Percentiles rank a stretch among this genome's conserved stretches.
These are phyloP conservation scores for Dermolepida albohirtum DNA, from an alignment of 2,888 invertebrate genomes.

Conservation along the genomic window DNA sequence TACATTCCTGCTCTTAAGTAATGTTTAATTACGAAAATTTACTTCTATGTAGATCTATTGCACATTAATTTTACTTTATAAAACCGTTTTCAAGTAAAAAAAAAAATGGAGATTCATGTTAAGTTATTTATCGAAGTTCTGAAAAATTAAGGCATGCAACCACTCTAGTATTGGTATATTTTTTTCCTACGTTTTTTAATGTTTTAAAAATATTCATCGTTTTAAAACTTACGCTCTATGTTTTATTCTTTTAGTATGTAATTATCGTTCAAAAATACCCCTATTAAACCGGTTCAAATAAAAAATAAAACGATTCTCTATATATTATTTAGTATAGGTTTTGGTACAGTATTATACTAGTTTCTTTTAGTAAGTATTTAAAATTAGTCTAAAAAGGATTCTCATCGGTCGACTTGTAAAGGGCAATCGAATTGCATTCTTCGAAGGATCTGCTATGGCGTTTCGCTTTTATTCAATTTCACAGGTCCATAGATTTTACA, in stretches of 20 bases:
- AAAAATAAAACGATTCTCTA: slow-evolving; percentile 59
- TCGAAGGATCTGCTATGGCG: no score
- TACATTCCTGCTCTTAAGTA: no score
- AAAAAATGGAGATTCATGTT: no score
- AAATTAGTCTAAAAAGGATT: slow-evolving; percentile 51
- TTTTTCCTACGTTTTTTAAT: slow-evolving; percentile 32
- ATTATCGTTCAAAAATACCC: slow-evolving; percentile 56
- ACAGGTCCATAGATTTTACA: no score
- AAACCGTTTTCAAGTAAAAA: no score
- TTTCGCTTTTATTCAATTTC: no score
- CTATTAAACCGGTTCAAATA: slow-evolving; percentile 54
- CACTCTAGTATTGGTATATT: slow-evolving; percentile 47
- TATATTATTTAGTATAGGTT: slow-evolving; percentile 48
- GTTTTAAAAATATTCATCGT: slow-evolving; percentile 47
- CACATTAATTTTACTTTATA: no score
- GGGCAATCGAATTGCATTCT: slow-evolving; percentile 34
- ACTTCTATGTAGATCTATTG: no score
- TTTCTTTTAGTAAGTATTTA: slow-evolving; percentile 44
- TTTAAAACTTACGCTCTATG: slow-evolving; percentile 49
- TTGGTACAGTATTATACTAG: slow-evolving; percentile 56
- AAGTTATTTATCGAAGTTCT: slow-evolving; percentile 9
- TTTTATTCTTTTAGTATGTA: no score
- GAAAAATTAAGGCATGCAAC: slow-evolving; percentile 44
- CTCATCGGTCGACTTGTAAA: slow-evolving; percentile 54
- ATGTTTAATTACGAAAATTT: no score